Percentiles rank a stretch among this genome's conserved stretches.
Conservation (phyloP, 1,140 invertebrate genomes). For the Bombus ignitus region DNA sequence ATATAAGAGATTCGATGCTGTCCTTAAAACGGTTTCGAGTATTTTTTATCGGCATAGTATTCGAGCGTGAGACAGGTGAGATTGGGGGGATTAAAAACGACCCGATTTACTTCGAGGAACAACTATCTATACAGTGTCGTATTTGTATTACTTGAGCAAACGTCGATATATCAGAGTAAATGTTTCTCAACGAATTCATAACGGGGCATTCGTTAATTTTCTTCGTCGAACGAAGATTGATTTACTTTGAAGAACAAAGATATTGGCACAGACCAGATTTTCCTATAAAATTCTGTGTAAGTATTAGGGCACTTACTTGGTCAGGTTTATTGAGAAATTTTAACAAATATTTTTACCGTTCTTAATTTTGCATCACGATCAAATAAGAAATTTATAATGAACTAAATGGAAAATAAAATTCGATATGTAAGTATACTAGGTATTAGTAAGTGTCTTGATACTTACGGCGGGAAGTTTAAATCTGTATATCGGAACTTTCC, state of each 20-base stretch:
- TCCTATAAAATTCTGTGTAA: not conserved
- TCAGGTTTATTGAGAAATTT: not conserved
- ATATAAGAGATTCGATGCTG: not conserved
- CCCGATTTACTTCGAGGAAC: not conserved
- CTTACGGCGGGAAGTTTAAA: not conserved
- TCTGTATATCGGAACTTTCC: not conserved
- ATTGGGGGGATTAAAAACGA: not conserved
- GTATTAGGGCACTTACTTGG: not conserved
- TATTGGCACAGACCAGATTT: not conserved
- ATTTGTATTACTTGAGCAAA: not conserved
- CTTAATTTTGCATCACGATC: not conserved
- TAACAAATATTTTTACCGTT: not conserved
- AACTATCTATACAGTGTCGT: not conserved
- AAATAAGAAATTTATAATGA: not conserved
- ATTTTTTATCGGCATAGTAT: not conserved
- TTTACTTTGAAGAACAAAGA: not conserved
- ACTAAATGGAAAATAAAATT: not conserved
- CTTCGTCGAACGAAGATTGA: constrained; percentile 1
- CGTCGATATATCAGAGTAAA: not conserved
- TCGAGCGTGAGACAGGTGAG: not conserved
- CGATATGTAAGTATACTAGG: not conserved
- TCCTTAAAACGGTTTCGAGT: not conserved
- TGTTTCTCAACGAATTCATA: not conserved
- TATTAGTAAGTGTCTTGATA: not conserved
- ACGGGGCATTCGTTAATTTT: not conserved